Evolutionary conservation across 2,113 vertebrate species (phyloP), one percentile per base, ranked within the genome.

Genomic region (Eptesicus fuscus): DNA sequence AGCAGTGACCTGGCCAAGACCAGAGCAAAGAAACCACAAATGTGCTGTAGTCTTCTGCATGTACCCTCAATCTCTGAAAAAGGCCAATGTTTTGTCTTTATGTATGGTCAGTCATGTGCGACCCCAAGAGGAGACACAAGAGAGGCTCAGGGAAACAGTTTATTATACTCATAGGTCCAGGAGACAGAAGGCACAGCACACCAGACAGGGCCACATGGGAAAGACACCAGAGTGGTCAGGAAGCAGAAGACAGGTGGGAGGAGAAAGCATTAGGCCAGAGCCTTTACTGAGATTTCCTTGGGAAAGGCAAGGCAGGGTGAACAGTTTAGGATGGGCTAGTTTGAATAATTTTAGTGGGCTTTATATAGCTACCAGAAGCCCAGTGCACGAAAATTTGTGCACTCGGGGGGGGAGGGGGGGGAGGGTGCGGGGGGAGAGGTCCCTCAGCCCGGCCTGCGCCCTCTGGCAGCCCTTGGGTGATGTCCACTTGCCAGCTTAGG

Each of bases 381-480:
- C 4, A 61, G 10, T 61, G 56, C 25, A 61, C 0, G 23, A 61
- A 61, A 61, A 12, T 28, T 28, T 61, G 59, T 61, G 59, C 25
- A 61, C 59, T 61, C 4, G 1, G 23, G 3, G 59, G 4, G 53
- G 1, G 20, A 22, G 9, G 1, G 23, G 3, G 59, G 4, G 53
- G 1, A 7, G 56, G 9, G 16, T 1, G 49, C 18, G 0, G 53
- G 53, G 53, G 16, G 17, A 51, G 51, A 56, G 23, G 56, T 28
- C 25, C 23, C 23, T 61, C 59, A 28, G 25, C 59, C 10, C 3
- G 25, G 59, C 10, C 23, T 28, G 59, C 23, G 4, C 59, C 56
- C 23, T 61, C 59, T 61, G 59, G 59, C 9, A 61, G 59, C 23
- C 59, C 9, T 61, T 0, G 4, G 25, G 10, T 11, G 59, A 61